Evolutionary conservation across 1,140 invertebrate species (phyloP).

Genomic region (Scylla paramamosain): DNA sequence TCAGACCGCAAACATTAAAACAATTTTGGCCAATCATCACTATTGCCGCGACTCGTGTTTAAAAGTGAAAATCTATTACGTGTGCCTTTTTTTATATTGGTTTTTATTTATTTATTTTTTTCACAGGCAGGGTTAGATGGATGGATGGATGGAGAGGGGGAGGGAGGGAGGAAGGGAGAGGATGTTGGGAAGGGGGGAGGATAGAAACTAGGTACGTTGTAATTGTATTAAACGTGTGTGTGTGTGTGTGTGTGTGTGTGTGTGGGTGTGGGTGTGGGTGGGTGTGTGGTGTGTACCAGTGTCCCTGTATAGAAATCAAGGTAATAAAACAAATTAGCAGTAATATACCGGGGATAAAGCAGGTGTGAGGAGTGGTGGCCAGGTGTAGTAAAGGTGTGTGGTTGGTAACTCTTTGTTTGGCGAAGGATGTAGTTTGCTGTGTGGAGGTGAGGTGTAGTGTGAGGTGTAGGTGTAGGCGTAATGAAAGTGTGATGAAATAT

Average conservation of each 20-base stretch:
- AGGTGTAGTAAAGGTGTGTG: too few relatives aligned
- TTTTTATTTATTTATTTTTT: too few relatives aligned
- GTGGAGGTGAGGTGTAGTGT: too few relatives aligned
- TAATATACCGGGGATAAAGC: too few relatives aligned
- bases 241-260: neutral
- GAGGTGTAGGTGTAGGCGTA: too few relatives aligned
- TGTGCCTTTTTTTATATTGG: neutral
- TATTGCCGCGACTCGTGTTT: neutral
- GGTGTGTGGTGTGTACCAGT: neutral
- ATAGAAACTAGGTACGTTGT: neutral
- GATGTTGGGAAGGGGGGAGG: too few relatives aligned
- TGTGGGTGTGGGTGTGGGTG: neutral
- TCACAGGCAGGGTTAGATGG: neutral
- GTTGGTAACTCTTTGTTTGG: too few relatives aligned
- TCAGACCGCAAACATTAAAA: slow-evolving; percentile 23
- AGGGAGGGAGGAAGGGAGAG: neutral
- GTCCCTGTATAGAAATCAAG: neutral
- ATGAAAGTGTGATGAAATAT: too few relatives aligned
- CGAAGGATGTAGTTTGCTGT: too few relatives aligned
- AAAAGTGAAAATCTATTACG: slow-evolving; percentile 24
- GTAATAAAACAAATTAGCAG: neutral
- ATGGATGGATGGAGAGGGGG: neutral
- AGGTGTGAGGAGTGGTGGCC: too few relatives aligned
- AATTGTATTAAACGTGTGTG: neutral
- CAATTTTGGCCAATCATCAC: neutral